These are phyloP conservation scores for Pogonomyrmex californicus DNA, from an alignment of 1,140 invertebrate species.

Conservation along the genomic window DNA sequence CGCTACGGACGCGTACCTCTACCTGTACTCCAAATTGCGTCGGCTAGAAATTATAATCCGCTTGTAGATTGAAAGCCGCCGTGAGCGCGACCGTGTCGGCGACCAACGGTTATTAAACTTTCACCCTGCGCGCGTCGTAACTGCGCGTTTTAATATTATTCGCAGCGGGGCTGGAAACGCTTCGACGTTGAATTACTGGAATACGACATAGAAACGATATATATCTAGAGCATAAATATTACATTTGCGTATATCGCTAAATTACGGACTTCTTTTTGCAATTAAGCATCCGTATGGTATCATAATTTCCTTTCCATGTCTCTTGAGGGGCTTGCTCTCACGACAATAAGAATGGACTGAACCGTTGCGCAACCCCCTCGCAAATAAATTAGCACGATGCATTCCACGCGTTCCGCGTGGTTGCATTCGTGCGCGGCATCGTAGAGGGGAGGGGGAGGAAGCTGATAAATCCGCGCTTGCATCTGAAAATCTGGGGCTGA, in stretches of 20 bases:
- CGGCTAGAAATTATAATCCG: conserved; percentile 65
- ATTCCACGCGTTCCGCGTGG: background rate
- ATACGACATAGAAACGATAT: background rate
- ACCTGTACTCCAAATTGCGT: conserved; percentile 58
- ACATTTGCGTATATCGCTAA: background rate
- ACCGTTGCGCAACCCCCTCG: background rate
- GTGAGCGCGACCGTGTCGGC: conserved; percentile 54
- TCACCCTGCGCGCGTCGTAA: conserved; percentile 43
- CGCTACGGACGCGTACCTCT: conserved; percentile 40
- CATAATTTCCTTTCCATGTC: no score
- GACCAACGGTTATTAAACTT: conserved; percentile 60
- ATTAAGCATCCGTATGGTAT: background rate
- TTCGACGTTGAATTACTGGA: conserved; percentile 26
- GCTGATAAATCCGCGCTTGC: conserved; percentile 1
- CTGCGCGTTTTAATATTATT: conserved; percentile 59
- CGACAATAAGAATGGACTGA: conserved; percentile 4
- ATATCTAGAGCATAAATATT: background rate
- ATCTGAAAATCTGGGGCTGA: conserved; percentile 44
- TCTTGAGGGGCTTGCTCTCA: no score
- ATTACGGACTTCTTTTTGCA: background rate
- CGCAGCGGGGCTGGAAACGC: conserved; percentile 22
- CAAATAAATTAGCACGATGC: conserved; percentile 40
- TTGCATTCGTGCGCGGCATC: background rate
- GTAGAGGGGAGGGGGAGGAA: no score
- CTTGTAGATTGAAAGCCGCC: conserved; percentile 68